Evolutionary conservation across 2,113 vertebrate species (phyloP).

Genomic region (Gymnocephalus cernua): DNA sequence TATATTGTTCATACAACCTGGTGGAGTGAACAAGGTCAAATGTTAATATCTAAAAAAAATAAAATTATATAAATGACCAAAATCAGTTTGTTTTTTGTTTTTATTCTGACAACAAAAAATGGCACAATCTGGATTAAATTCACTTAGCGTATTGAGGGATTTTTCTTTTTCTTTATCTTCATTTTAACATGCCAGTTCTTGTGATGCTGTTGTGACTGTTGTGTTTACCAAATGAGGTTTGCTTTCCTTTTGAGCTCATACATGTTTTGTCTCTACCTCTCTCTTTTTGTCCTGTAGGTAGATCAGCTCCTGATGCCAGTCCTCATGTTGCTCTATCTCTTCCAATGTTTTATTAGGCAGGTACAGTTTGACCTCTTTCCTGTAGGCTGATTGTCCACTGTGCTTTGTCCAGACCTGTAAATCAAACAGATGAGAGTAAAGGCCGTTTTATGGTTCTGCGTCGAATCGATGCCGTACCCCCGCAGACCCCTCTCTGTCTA

Average conservation of each 20-base stretch:
- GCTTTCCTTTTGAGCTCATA: not conserved
- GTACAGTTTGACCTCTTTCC: conserved; percentile 86
- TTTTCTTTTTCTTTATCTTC: not conserved
- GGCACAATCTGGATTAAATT: too few species aligned
- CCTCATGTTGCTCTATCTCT: conserved; percentile 88
- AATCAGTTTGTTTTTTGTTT: too few species aligned
- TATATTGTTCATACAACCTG: not conserved
- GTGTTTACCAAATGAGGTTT: not conserved
- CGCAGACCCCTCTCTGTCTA: too few species aligned
- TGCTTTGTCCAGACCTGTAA: conserved; percentile 87
- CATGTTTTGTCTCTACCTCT: conserved; percentile 82
- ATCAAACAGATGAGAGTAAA: conserved; percentile 18
- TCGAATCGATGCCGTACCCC: too few species aligned
- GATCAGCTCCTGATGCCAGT: conserved; percentile 90
- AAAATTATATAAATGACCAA: too few species aligned
- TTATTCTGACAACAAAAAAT: too few species aligned
- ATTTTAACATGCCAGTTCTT: not conserved
- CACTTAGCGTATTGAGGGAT: not conserved
- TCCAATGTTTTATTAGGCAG: conserved; percentile 87
- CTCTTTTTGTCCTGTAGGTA: conserved; percentile 89
- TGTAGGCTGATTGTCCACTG: conserved; percentile 83
- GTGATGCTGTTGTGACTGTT: not conserved
- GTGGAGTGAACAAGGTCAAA: not conserved
- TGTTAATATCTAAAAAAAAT: not conserved
- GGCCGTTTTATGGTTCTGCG: too few species aligned